These are phyloP conservation scores for Orthosia incerta DNA, from an alignment of 2,888 invertebrate genomes.

Conservation along the genomic window DNA sequence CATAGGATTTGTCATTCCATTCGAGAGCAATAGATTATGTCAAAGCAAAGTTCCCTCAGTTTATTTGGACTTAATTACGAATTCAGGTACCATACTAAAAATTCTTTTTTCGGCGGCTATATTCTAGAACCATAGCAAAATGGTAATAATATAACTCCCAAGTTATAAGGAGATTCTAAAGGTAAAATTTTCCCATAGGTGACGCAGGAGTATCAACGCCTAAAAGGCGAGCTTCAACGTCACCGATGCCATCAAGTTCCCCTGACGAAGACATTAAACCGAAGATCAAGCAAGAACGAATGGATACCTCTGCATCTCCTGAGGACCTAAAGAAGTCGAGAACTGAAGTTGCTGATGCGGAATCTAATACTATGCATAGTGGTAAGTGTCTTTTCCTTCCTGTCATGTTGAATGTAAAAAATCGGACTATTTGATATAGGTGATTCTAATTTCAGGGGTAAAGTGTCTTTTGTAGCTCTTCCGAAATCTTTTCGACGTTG, in stretches of 20 bases:
- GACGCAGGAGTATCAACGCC: constrained; percentile 92
- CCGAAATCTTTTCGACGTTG: neutral
- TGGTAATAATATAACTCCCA: neutral
- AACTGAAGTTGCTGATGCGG: constrained; percentile 96
- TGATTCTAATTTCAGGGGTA: neutral
- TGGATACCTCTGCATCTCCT: constrained; percentile 92
- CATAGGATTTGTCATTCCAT: too few species aligned
- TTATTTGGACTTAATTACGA: neutral
- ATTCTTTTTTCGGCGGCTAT: neutral
- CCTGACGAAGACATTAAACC: constrained; percentile 89
- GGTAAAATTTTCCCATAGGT: constrained; percentile 70
- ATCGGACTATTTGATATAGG: neutral
- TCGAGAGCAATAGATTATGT: too few species aligned
- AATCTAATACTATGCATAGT: constrained; percentile 97
- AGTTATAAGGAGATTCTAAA: neutral
- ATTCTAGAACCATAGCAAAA: too few species aligned
- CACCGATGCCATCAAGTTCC: constrained; percentile 89
- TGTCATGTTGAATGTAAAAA: neutral
- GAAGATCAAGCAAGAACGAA: constrained; percentile 93
- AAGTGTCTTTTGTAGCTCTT: neutral
- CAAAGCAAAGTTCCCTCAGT: neutral
- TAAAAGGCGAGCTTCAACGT: constrained; percentile 91
- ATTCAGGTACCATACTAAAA: neutral
- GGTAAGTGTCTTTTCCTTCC: constrained; percentile 91
- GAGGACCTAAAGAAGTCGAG: constrained; percentile 94